Conservation (phyloP, 2,888 invertebrate genomes). For the Deilephila porcellus region DNA sequence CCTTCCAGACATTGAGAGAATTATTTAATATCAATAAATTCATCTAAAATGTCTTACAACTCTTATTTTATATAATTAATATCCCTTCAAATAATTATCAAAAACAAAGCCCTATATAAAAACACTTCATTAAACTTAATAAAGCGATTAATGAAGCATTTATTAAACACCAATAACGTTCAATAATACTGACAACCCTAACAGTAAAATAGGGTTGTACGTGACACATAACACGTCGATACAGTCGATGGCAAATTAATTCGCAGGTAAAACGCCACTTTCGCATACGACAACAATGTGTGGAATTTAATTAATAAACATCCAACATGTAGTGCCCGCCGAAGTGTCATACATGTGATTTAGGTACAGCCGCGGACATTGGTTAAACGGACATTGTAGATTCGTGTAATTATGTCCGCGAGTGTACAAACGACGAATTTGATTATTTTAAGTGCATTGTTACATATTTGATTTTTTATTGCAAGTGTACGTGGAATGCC, state of each 20-base stretch:
- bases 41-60: no score
- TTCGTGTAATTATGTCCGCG: conserved; percentile 18
- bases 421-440: neutral
- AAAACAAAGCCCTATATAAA: no score
- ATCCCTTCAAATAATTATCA: no score
- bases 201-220: conserved; percentile 52
- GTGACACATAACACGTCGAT: conserved; percentile 40
- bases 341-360: conserved; percentile 23
- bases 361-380: conserved; percentile 10
- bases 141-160: neutral
- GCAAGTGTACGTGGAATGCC: neutral
- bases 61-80: no score
- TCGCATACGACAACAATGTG: conserved; percentile 54
- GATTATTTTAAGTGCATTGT: neutral
- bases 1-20: no score
- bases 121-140: no score
- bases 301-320: conserved; percentile 60
- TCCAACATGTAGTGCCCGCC: conserved; percentile 33
- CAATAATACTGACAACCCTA: conserved; percentile 54
- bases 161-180: conserved; percentile 11
- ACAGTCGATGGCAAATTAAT: conserved; percentile 56
- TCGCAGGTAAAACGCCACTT: conserved; percentile 59
- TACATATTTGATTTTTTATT: neutral
- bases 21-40: no score
- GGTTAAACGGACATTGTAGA: conserved; percentile 8